Conservation (phyloP, 2,888 invertebrate species). For the Conus canariensis region DNA sequence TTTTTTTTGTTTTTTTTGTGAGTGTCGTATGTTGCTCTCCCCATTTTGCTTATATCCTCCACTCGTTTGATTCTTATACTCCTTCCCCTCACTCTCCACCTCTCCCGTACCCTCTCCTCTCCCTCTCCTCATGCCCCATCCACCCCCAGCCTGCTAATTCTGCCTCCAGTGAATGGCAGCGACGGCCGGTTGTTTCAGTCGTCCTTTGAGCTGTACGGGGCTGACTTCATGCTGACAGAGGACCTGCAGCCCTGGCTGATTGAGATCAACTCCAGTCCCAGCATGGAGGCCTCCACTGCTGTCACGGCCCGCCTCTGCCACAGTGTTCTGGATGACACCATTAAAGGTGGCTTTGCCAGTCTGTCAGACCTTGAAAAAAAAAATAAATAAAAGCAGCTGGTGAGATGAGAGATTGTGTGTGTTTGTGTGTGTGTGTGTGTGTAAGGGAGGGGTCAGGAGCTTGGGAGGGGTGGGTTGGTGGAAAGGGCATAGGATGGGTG, state of each 20-base stretch:
- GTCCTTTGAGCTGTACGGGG: slow-evolving; percentile 93
- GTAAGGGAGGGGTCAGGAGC: not conserved
- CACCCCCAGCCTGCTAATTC: too few relatives aligned
- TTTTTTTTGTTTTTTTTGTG: too few relatives aligned
- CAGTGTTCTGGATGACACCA: slow-evolving; percentile 88
- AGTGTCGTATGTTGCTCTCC: too few relatives aligned
- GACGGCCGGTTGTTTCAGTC: slow-evolving; percentile 80
- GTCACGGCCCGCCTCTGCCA: slow-evolving; percentile 91
- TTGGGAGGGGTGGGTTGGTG: too few relatives aligned
- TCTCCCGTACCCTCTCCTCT: too few relatives aligned
- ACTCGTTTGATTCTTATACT: not conserved
- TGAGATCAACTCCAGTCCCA: slow-evolving; percentile 95
- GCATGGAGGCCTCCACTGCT: slow-evolving; percentile 89
- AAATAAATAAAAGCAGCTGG: not conserved
- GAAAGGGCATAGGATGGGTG: too few relatives aligned
- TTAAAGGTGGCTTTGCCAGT: slow-evolving; percentile 85
- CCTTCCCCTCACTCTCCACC: not conserved
- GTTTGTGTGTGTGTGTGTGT: not conserved
- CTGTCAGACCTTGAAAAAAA: not conserved
- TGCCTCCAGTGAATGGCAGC: not conserved
- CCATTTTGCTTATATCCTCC: too few relatives aligned
- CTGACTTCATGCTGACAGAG: slow-evolving; percentile 93
- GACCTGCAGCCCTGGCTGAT: slow-evolving; percentile 91
- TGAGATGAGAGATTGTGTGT: not conserved
- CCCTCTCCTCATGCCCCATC: too few relatives aligned